Base-by-base conservation (phyloP, 2,797 vertebrate species). In the Adelosebastes latens region DNA sequence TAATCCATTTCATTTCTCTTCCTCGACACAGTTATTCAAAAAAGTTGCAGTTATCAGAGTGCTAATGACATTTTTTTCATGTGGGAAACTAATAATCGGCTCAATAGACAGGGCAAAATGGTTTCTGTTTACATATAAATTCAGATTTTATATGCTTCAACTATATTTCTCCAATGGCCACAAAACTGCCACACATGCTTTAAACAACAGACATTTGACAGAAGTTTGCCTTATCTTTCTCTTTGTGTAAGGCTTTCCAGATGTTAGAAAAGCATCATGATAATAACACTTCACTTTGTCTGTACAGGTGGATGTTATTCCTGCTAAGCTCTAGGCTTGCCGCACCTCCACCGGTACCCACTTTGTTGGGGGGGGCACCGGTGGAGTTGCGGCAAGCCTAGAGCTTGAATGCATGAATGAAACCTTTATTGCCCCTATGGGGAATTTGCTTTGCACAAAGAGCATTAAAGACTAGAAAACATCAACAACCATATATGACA, bases 1-100 rank as follows among this genome's bases (percentile, higher is more conserved):
- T 80, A 67, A 82, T 66, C 8, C 42, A 62, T 87, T 81, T 78
- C 4, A 25, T 76, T 87, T 82, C 20, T 73, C 20, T 34, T 77
- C 16, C 64, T 73, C 2, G 8, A 64, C 39, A 18, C 53, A 12
- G 53, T 72, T 67, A 27, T 75, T 88, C n/a, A 29, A 36, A 73
- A 34, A 61, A 64, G 49, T 81, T 74, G 10, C 22, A 65, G 13
- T 77, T 61, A 58, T 73, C 3, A 4, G 32, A 39, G 27, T 13
- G 27, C 25, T 75, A 34, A 22, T 72, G 16, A 74, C 2, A 22
- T 53, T 58, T 60, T 65, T 24, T 61, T 63, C n/a, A 25, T 63
- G 4, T 53, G 11, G 7, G 5, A 29, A 72, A 13, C 49, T 52
- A 71, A 55, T 64, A 61, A 80, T 62, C 60, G 39, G 69, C 27